Base-by-base conservation (phyloP, 2,888 invertebrate genomes). In the Nipponacmea schrenckii region DNA sequence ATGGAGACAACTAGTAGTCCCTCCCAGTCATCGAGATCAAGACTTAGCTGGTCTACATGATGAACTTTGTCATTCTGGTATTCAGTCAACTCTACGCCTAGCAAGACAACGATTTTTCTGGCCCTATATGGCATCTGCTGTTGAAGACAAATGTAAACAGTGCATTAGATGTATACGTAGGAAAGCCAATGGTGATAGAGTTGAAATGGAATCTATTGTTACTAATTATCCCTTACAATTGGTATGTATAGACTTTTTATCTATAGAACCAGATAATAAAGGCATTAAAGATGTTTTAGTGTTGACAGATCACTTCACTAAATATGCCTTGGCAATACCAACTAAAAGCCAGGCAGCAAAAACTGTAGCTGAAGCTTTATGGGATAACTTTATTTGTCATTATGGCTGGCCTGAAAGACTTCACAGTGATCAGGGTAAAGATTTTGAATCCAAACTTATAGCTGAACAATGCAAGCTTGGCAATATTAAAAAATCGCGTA, bases 91-190 rank as follows among this genome's bases (percentile, higher is more conserved):
- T 20, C 20, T 56, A n/a, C n/a, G 50, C n/a, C 20, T 56, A 10
- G 50, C 50, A 20, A n/a, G 50, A 20, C 50, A 56, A 56, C 71
- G 82, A 68, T 77, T 70, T 64, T 80, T 71, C 64, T 81, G 80
- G 82, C 73, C 74, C 20, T 70, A 73, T 24, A 75, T 78, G 74
- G 44, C 65, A 17, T 69, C 27, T 10, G 77, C 80, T 62, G 69
- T 80, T 15, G 65, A 72, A 24, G 46, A 62, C 8, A 75, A 70
- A 17, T 73, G 74, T 64, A 62, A 65, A 62, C 24, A 70, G 27
- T 80, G 80, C 72, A 67, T 78, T 12, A 62, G 76, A 26, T 80
- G 81, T 39, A 39, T 39, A 39, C 39, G 39, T 39, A 39, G 39
- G 39, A 39, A 39, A 39, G 39, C 39, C 39, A 5, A 39, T 39